Conservation (phyloP, 2,113 vertebrate species). For the Scalopus aquaticus region DNA sequence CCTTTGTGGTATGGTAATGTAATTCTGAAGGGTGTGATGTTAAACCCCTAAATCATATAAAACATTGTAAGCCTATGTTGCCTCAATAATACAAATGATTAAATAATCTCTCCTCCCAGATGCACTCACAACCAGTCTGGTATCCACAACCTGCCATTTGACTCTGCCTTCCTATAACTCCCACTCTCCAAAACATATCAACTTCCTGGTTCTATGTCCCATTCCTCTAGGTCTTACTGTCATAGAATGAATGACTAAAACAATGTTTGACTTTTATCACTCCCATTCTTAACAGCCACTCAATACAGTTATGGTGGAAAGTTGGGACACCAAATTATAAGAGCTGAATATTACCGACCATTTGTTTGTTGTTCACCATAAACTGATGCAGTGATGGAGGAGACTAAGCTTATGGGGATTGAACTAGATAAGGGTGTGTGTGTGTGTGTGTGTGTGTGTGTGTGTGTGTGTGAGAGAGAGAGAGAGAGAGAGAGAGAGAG, state of each 20-base stretch:
- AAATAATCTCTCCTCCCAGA: background rate
- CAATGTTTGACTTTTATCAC: background rate
- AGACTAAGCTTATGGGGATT: background rate
- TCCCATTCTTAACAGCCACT: background rate
- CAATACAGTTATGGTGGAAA: background rate
- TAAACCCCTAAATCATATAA: too few species aligned
- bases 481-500: background rate
- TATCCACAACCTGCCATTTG: background rate
- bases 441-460: background rate
- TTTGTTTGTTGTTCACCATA: background rate
- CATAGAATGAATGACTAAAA: background rate
- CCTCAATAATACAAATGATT: too few species aligned
- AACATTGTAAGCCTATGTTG: too few species aligned
- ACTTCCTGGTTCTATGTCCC: background rate
- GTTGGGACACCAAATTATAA: background rate
- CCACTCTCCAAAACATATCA: background rate
- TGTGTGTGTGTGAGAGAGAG: too few species aligned
- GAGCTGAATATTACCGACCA: background rate
- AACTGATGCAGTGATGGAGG: background rate
- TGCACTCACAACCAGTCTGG: background rate
- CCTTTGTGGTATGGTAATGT: too few species aligned
- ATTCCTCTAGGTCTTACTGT: background rate
- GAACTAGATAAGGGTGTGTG: background rate
- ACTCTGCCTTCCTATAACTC: background rate
- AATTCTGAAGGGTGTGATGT: too few species aligned